A percentile compares a stretch with the other conserved stretches of the same genome.
Evolutionary conservation across 2,113 vertebrate genomes (phyloP).

Genomic region (Craseonycteris thonglongyai): DNA sequence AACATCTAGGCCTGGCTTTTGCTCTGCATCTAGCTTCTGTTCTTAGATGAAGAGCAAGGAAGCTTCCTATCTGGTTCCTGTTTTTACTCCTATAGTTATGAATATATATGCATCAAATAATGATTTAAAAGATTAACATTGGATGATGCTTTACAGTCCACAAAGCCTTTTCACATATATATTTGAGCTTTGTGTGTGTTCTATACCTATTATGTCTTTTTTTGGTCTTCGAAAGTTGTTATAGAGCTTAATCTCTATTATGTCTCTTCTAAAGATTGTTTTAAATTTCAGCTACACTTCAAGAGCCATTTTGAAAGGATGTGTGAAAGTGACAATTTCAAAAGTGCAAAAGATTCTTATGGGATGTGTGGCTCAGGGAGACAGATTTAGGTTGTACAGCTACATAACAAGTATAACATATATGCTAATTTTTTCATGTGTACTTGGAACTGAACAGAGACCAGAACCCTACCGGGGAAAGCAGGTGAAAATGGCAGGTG

Average conservation of each 20-base stretch:
- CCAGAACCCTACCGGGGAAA: background rate
- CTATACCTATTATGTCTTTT: background rate
- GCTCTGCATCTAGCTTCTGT: background rate
- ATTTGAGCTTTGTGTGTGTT: background rate
- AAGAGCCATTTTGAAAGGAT: slow-evolving; percentile 33
- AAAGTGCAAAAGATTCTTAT: slow-evolving; percentile 7
- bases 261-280: slow-evolving; percentile 4
- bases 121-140: background rate
- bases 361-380: background rate
- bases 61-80: background rate
- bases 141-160: background rate
- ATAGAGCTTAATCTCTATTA: background rate
- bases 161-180: background rate
- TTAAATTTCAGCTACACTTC: slow-evolving; percentile 21
- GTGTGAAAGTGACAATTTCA: background rate
- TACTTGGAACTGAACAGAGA: background rate
- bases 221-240: background rate
- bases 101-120: background rate
- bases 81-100: slow-evolving; percentile 4
- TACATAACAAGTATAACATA: background rate
- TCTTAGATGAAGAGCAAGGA: background rate
- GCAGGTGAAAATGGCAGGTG: background rate
- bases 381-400: background rate
- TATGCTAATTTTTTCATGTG: background rate
- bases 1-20: background rate